Conservation (phyloP, 2,797 vertebrate genomes). For the Urophycis tenuis region DNA sequence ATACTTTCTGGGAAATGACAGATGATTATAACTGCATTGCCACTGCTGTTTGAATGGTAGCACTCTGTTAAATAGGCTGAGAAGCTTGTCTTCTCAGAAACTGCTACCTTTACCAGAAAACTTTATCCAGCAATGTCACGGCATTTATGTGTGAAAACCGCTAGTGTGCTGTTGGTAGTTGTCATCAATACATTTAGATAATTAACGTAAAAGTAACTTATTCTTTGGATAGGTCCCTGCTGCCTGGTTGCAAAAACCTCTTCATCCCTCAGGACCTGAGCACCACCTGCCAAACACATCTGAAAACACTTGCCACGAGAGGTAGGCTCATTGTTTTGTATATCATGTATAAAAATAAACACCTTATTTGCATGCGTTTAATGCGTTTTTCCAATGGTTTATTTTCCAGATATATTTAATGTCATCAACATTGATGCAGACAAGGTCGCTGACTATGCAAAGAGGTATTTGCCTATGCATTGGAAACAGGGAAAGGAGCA, state of each 20-base stretch:
- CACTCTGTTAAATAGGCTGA: too few species aligned
- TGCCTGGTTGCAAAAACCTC: conserved; percentile 68
- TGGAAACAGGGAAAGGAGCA: conserved; percentile 57
- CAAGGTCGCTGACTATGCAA: conserved; percentile 49
- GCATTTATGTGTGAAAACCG: too few species aligned
- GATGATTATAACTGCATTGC: too few species aligned
- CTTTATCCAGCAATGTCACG: too few species aligned
- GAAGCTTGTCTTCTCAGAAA: too few species aligned
- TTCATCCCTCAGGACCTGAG: conserved; percentile 70
- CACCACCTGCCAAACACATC: conserved; percentile 48
- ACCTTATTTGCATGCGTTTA: conserved; percentile 12
- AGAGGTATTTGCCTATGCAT: conserved; percentile 61
- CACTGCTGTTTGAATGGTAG: too few species aligned
- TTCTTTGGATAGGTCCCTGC: conserved; percentile 61
- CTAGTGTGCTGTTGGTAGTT: background rate
- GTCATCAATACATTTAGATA: background rate
- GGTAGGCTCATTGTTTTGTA: conserved; percentile 50
- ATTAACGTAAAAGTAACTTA: conserved; percentile 1
- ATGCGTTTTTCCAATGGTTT: conserved; percentile 6
- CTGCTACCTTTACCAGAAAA: too few species aligned
- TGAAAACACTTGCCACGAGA: conserved; percentile 58
- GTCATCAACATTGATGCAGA: conserved; percentile 60
- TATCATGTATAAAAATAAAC: conserved; percentile 1
- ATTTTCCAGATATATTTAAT: conserved; percentile 63
- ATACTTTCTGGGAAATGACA: too few species aligned